A percentile compares a stretch with the other conserved stretches of the same genome.
phyloP scores from a whole-genome alignment of 2,797 vertebrate species.

The Choloepus didactylus region DNA sequence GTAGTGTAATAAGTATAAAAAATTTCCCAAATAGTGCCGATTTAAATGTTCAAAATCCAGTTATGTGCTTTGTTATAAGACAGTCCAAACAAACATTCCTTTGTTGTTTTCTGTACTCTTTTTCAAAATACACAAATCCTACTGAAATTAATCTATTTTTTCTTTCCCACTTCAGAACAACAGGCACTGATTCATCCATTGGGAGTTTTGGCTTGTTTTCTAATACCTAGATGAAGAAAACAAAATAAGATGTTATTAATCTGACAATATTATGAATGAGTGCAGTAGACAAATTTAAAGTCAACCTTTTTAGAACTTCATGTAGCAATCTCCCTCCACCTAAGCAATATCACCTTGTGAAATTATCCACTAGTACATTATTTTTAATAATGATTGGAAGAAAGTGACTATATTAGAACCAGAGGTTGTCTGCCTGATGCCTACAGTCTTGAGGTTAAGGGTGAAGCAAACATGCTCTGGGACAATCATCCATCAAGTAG shows the following conservation, averaged over 20 bases:
- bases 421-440: background rate
- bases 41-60: constrained; percentile 86
- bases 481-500: background rate
- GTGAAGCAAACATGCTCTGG: background rate
- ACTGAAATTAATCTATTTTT: constrained; percentile 86
- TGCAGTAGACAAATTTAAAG: constrained; percentile 50
- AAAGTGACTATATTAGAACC: background rate
- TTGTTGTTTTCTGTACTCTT: constrained; percentile 83
- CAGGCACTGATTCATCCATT: constrained; percentile 85
- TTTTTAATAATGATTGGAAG: constrained; percentile 35
- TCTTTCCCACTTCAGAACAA: constrained; percentile 85
- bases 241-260: constrained; percentile 74
- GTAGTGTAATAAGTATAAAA: constrained; percentile 72
- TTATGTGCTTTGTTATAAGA: constrained; percentile 84
- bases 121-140: constrained; percentile 88
- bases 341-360: background rate
- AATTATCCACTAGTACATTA: background rate
- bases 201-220: constrained; percentile 80
- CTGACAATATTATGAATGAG: constrained; percentile 36
- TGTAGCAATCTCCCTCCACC: background rate
- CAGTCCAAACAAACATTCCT: constrained; percentile 80
- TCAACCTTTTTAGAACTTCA: background rate
- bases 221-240: constrained; percentile 89
- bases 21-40: constrained; percentile 79
- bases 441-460: background rate